Percentiles rank a stretch among this genome's conserved stretches.
These are phyloP conservation scores for Cossypha polioptera DNA, from an alignment of 2,797 vertebrate species.

Conservation along the genomic window DNA sequence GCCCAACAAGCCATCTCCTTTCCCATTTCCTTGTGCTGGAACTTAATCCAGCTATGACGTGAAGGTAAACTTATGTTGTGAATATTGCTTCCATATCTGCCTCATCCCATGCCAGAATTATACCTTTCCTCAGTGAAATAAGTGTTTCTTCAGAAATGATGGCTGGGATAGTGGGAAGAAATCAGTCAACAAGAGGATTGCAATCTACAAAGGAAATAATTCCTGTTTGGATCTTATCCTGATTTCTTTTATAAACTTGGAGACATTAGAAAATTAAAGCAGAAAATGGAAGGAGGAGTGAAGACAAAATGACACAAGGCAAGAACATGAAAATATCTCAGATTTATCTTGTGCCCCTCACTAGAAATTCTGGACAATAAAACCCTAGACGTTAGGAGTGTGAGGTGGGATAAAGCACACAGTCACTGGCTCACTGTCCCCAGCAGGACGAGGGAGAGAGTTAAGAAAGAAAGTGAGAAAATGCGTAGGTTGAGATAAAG, in stretches of 20 bases:
- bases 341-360: neutral
- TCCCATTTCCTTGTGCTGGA: neutral
- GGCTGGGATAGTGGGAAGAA: neutral
- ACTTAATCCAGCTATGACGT: neutral
- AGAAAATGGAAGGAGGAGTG: neutral
- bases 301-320: neutral
- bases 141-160: neutral
- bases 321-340: neutral
- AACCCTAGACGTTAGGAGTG: neutral
- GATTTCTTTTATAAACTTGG: neutral
- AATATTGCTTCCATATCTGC: neutral
- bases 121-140: neutral
- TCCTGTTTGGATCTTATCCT: neutral
- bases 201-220: neutral
- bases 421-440: neutral
- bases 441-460: neutral
- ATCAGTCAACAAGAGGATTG: neutral
- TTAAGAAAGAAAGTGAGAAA: neutral
- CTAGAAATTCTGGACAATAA: neutral
- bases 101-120: neutral
- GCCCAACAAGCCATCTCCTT: constrained; percentile 19
- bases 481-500: neutral
- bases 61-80: neutral
- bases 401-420: neutral
- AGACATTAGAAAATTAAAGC: neutral